Conservation (phyloP, 2,113 vertebrate genomes). For the Grammomys surdaster region DNA sequence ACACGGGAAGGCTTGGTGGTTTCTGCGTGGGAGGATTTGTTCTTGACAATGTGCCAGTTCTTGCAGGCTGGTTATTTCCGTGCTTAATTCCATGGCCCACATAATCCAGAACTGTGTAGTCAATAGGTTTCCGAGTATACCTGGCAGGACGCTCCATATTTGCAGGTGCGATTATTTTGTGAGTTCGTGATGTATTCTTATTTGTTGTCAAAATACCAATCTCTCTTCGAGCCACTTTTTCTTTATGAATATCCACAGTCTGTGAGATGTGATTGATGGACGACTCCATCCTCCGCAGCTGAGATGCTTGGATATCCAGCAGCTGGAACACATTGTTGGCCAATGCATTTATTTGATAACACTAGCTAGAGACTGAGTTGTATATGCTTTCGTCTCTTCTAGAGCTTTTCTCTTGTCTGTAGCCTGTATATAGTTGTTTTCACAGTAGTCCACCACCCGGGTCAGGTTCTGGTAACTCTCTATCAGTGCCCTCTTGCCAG, state of each 20-base stretch:
- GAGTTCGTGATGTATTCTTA: slow-evolving; percentile 98
- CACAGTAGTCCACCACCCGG: slow-evolving; percentile 98
- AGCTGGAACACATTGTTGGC: slow-evolving; percentile 99
- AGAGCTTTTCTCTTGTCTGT: slow-evolving; percentile 98
- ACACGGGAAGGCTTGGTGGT: slow-evolving; percentile 98
- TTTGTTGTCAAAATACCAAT: slow-evolving; percentile 99
- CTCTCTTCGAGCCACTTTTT: slow-evolving; percentile 98
- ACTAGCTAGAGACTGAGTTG: slow-evolving; percentile 98
- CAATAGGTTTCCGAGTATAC: slow-evolving; percentile 99
- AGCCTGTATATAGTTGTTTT: slow-evolving; percentile 99
- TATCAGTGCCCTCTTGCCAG: slow-evolving; percentile 94
- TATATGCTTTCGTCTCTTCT: slow-evolving; percentile 99
- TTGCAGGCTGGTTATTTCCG: slow-evolving; percentile 96
- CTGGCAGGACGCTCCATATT: slow-evolving; percentile 98
- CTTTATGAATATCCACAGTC: slow-evolving; percentile 99
- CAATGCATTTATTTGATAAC: slow-evolving; percentile 99
- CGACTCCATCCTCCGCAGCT: slow-evolving; percentile 99
- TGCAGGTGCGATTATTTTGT: slow-evolving; percentile 98
- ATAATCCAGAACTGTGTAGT: slow-evolving; percentile 98
- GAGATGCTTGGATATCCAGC: slow-evolving; percentile 98
- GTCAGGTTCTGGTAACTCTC: slow-evolving; percentile 99
- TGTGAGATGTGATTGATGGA: slow-evolving; percentile 99
- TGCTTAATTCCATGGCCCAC: slow-evolving; percentile 99
- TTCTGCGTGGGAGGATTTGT: slow-evolving; percentile 99
- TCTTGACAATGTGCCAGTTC: slow-evolving; percentile 97